These are phyloP conservation scores for Cariama cristata DNA, from an alignment of 2,113 vertebrate genomes.

Conservation along the genomic window DNA sequence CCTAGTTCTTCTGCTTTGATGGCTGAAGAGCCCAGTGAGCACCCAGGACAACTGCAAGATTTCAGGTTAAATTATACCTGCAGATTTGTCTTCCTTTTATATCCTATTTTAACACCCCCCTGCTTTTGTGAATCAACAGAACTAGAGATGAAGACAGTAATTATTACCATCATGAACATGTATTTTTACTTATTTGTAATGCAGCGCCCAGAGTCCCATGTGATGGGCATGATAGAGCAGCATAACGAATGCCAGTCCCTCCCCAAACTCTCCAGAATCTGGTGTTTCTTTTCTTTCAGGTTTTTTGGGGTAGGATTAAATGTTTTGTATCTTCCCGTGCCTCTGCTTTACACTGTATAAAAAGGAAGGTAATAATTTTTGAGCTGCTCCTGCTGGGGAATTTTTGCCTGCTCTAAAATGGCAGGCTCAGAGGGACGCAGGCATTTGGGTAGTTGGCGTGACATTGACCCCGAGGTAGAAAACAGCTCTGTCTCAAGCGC, in stretches of 20 bases:
- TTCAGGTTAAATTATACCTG: not conserved
- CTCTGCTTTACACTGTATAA: not conserved
- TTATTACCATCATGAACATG: not conserved
- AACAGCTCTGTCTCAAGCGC: not conserved
- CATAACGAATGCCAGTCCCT: not conserved
- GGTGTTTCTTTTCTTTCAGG: not conserved
- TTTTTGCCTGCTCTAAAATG: not conserved
- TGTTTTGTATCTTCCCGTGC: not conserved
- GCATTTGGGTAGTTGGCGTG: not conserved
- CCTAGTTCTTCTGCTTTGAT: not conserved
- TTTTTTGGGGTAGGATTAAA: not conserved
- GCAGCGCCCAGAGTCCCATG: not conserved
- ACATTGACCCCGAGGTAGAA: slow-evolving; percentile 54
- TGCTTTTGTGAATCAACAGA: not conserved
- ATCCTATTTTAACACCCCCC: not conserved
- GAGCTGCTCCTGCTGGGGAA: not conserved
- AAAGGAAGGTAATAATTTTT: not conserved
- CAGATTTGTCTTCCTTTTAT: not conserved
- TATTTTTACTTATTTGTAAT: not conserved
- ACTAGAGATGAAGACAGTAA: not conserved
- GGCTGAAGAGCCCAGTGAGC: not conserved
- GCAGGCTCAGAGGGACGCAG: not conserved
- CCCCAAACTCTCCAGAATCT: not conserved
- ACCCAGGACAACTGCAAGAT: not conserved
- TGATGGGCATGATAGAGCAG: not conserved